A percentile compares a stretch with the other conserved stretches of the same genome.
Evolutionary conservation across 2,888 invertebrate species (phyloP).

Genomic region (Rhynchonema sp.): DNA sequence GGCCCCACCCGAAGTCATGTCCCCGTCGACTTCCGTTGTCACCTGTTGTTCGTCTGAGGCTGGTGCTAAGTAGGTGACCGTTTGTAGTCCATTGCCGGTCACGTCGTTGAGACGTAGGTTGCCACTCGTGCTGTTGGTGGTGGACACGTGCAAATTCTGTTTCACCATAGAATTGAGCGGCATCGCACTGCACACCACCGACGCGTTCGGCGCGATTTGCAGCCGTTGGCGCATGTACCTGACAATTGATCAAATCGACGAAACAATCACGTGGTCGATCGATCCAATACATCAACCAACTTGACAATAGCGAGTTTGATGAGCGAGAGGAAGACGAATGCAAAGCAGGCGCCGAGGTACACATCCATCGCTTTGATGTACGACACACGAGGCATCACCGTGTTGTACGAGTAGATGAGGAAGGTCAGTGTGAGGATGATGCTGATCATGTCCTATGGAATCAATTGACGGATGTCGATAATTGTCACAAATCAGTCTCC

Average conservation of each 20-base stretch:
- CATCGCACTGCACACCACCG: background rate
- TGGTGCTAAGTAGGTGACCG: too few species aligned
- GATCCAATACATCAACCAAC: too few species aligned
- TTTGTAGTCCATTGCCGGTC: background rate
- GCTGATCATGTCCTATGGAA: conserved; percentile 22
- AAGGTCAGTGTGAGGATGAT: conserved; percentile 24
- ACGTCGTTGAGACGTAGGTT: background rate
- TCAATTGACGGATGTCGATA: background rate
- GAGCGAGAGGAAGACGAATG: conserved; percentile 23
- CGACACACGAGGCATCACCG: conserved; percentile 7
- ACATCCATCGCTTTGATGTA: conserved; percentile 9
- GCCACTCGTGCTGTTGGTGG: too few species aligned
- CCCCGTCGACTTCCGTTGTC: background rate
- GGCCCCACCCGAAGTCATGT: background rate
- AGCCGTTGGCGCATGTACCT: background rate
- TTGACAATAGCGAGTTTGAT: conserved; percentile 21
- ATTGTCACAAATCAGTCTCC: background rate
- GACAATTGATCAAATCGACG: too few species aligned
- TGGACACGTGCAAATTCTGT: too few species aligned
- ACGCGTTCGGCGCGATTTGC: background rate
- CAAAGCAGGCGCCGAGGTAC: conserved; percentile 23
- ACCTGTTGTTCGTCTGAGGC: too few species aligned
- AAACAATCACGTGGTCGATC: too few species aligned
- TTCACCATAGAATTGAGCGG: too few species aligned
- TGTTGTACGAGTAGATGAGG: conserved; percentile 23